A percentile compares a stretch with the other conserved stretches of the same genome.
These are phyloP conservation scores for Acanthosepion lycidas DNA, from an alignment of 2,888 invertebrate species.

Conservation along the genomic window DNA sequence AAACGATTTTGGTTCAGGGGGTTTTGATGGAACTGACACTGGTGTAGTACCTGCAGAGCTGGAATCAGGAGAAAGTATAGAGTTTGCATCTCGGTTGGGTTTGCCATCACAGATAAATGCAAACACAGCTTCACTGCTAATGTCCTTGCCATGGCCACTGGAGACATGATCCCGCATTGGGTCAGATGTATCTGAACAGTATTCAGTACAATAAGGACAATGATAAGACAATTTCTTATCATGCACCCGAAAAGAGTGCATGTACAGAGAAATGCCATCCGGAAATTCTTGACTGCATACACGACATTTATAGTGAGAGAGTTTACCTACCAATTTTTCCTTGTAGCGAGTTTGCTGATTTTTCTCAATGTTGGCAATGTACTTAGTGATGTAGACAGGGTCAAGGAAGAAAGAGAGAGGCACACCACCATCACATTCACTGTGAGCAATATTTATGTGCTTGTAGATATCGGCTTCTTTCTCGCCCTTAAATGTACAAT, in stretches of 20 bases:
- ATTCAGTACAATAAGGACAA: constrained; percentile 43
- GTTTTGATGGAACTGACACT: background rate
- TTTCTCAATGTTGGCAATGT: constrained; percentile 41
- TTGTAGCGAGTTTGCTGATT: constrained; percentile 34
- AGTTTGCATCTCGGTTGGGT: background rate
- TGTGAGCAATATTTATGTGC: constrained; percentile 34
- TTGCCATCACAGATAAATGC: constrained; percentile 44
- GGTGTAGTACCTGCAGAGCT: background rate
- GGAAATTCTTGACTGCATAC: constrained; percentile 35
- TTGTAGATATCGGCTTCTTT: constrained; percentile 37
- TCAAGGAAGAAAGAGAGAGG: constrained; percentile 45
- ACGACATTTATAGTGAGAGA: constrained; percentile 43
- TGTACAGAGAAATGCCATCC: constrained; percentile 39
- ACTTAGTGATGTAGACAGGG: constrained; percentile 45
- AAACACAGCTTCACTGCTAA: constrained; percentile 34
- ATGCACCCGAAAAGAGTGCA: constrained; percentile 35
- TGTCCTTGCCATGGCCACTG: constrained; percentile 1
- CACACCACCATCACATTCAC: constrained; percentile 37
- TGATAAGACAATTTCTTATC: constrained; percentile 35
- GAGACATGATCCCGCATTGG: constrained; percentile 3
- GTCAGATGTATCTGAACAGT: background rate
- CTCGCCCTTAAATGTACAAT: constrained; percentile 45
- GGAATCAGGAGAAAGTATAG: background rate
- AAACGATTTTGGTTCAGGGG: constrained; percentile 6
- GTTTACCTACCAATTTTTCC: constrained; percentile 39